A percentile compares a stretch with the other conserved stretches of the same genome.
Conservation (phyloP, 2,113 vertebrate genomes). For the Puntigrus tetrazona region DNA sequence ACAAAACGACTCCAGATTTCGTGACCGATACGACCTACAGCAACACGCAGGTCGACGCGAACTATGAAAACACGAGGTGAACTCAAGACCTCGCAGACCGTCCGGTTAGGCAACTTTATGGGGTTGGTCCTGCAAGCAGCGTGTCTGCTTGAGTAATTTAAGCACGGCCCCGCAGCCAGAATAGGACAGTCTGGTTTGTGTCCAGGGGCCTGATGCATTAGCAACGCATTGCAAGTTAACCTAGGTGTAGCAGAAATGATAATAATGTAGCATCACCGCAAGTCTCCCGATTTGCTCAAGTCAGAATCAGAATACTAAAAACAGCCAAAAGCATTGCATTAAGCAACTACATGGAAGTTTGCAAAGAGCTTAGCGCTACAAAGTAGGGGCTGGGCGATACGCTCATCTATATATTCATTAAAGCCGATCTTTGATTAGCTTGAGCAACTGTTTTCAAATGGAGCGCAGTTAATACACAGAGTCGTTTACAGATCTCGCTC, state of each 20-base stretch:
- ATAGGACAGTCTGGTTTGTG: not conserved
- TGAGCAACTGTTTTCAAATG: too few species aligned
- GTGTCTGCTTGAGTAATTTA: conserved; percentile 11
- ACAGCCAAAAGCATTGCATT: too few species aligned
- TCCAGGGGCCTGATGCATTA: not conserved
- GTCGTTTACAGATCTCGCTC: too few species aligned
- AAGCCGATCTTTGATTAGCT: too few species aligned
- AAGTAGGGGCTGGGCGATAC: too few species aligned
- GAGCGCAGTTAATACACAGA: too few species aligned
- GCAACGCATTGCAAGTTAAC: not conserved
- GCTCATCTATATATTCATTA: too few species aligned
- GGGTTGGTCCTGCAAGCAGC: conserved; percentile 15
- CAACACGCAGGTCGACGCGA: conserved; percentile 49
- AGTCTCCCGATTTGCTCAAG: not conserved
- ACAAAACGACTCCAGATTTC: conserved; percentile 44
- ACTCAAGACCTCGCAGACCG: conserved; percentile 44
- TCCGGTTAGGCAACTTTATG: conserved; percentile 22
- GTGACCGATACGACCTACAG: conserved; percentile 45
- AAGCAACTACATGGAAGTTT: too few species aligned
- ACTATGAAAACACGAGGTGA: conserved; percentile 12
- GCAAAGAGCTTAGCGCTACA: too few species aligned
- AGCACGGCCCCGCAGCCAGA: not conserved
- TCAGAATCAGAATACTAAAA: too few species aligned
- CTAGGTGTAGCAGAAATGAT: not conserved
- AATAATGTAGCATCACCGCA: not conserved